phyloP scores from a whole-genome alignment of 2,113 vertebrate species.

The Toxotes chatareus region DNA sequence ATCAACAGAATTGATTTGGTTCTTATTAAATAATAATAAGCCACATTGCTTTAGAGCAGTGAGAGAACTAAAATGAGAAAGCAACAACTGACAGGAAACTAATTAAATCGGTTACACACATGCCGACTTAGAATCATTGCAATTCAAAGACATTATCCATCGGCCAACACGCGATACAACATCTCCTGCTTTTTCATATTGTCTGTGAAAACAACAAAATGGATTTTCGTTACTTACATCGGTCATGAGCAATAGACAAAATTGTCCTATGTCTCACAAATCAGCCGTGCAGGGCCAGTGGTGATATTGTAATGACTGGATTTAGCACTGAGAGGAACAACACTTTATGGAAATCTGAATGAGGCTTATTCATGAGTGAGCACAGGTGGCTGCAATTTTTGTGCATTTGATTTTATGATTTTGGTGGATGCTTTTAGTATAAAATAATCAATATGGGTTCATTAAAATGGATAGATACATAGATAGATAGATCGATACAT shows the following conservation, averaged over 20 bases:
- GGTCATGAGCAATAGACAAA: conserved; percentile 38
- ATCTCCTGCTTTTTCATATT: conserved; percentile 28
- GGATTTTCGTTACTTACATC: conserved; percentile 41
- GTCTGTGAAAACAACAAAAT: conserved; percentile 25
- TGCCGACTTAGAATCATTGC: conserved; percentile 40
- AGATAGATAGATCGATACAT: background rate
- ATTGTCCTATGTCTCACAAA: conserved; percentile 37
- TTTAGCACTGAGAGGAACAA: conserved; percentile 33
- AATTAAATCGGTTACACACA: conserved; percentile 32
- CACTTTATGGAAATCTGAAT: conserved; percentile 32
- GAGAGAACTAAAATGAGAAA: conserved; percentile 26
- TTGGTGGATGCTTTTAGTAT: conserved; percentile 9
- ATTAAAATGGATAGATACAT: background rate
- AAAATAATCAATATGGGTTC: conserved; percentile 1
- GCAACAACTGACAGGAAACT: conserved; percentile 46
- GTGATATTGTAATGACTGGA: conserved; percentile 44
- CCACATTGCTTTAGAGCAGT: background rate
- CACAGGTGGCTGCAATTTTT: conserved; percentile 29
- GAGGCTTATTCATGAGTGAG: conserved; percentile 8
- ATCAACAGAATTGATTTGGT: conserved; percentile 30
- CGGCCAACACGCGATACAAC: background rate
- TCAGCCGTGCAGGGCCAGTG: conserved; percentile 25
- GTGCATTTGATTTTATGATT: conserved; percentile 3
- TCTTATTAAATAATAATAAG: conserved; percentile 54
- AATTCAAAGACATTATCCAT: conserved; percentile 33